A percentile compares a stretch with the other conserved stretches of the same genome.
These are phyloP conservation scores for Coracias cyanogaster DNA, from an alignment of 2,797 vertebrate genomes.

Conservation along the genomic window DNA sequence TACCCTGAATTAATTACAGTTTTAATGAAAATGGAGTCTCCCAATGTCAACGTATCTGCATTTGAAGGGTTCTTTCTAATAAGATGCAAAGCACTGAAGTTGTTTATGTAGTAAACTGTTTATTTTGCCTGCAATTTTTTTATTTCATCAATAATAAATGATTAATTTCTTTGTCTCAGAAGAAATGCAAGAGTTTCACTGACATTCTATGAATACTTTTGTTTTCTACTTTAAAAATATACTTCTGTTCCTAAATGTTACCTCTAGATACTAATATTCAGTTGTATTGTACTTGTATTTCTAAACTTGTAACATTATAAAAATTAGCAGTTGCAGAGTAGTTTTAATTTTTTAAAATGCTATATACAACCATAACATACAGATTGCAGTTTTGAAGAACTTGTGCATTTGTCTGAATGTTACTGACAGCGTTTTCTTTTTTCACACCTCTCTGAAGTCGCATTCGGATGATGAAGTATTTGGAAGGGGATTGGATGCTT, in stretches of 20 bases:
- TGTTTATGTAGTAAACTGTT: not conserved
- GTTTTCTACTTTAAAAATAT: not conserved
- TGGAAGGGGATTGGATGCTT: constrained; percentile 78
- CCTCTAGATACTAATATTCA: not conserved
- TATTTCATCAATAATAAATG: not conserved
- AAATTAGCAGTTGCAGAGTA: not conserved
- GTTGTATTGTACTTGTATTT: not conserved
- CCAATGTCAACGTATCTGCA: not conserved
- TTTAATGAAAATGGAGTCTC: not conserved
- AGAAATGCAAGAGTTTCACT: not conserved
- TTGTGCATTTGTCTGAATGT: not conserved
- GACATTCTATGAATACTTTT: not conserved
- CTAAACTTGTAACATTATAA: not conserved
- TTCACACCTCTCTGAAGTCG: constrained; percentile 42
- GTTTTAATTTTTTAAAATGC: not conserved
- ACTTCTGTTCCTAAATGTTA: not conserved
- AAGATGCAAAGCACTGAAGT: not conserved
- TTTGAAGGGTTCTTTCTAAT: not conserved
- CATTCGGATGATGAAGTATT: constrained; percentile 80
- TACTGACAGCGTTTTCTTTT: not conserved
- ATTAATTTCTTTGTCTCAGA: not conserved
- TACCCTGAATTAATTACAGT: not conserved
- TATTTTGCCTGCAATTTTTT: not conserved
- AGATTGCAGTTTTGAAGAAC: not conserved
- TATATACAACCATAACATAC: not conserved